phyloP scores from a whole-genome alignment of 2,113 vertebrate species.

The Strix aluco region DNA sequence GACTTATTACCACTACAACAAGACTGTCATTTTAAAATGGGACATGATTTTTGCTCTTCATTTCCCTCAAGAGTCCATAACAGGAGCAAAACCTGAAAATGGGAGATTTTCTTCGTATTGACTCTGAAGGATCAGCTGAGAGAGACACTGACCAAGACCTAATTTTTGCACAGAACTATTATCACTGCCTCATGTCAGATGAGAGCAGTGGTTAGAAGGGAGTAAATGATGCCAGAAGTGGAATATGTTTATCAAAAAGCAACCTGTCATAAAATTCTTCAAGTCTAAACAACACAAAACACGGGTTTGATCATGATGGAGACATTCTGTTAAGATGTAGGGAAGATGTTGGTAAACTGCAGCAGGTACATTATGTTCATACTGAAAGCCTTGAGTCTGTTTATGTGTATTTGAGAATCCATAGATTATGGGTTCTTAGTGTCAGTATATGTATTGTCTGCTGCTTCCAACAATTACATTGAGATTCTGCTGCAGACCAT shows the following conservation, averaged over 20 bases:
- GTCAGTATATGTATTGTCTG: background rate
- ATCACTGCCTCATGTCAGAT: background rate
- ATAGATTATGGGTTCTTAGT: background rate
- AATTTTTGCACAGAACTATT: background rate
- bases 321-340: background rate
- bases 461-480: background rate
- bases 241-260: background rate
- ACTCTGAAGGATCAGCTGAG: background rate
- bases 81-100: background rate
- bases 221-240: background rate
- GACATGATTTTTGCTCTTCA: background rate
- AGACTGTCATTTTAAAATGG: background rate
- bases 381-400: background rate
- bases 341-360: background rate
- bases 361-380: background rate
- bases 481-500: background rate
- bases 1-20: background rate
- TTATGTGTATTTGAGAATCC: background rate
- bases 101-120: background rate
- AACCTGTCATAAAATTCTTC: background rate
- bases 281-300: background rate
- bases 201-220: background rate
- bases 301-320: background rate
- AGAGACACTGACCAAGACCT: background rate
- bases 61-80: background rate